Base-by-base conservation (phyloP, 1,140 invertebrate genomes). In the Meloidogyne floridensis region DNA sequence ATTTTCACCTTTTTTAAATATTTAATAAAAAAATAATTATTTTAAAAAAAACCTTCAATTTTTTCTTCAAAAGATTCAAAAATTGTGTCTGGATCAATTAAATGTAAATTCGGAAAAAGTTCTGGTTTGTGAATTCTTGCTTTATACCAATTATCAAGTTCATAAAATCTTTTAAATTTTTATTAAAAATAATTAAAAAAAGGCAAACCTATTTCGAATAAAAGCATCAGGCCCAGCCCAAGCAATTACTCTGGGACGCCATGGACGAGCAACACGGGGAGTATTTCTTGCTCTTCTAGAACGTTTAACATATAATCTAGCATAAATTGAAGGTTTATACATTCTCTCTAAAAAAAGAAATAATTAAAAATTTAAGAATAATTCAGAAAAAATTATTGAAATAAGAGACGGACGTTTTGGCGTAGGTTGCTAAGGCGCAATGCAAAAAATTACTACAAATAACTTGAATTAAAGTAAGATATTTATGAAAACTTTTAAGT, bases 181-280 rank as follows among this genome's bases (percentile, higher is more conserved):
- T 18, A 77, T 5, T 9, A 9, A 53, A 81, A 54, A 53, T 56
- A 75, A 18, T n/a, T 71, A 74, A 75, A 80, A 7, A 77, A 54
- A 32, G 32, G 32, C 32, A 32, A 80, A 88, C 87, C 87, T 84
- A 59, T 89, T 84, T 18, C 83, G 84, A 47, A 83, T 80, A 73
- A 89, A 89, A 56, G 88, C 89, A 43, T 84, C 82, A n/a, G 88
- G 89, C 15, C 88, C 88, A 20, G 89, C 89, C 88, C 88, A 89
- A 47, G 88, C 89, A 73, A 90, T 86, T 3, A 86, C 83, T 32
- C 88, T 70, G 47, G 89, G 88, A 47, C 89, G 82, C 86, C 76
- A 80, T 3, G 86, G 87, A 2, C 89, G 83, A 69, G 70, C 80
- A 43, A 90, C 87, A 47, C 86, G 80, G 18, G 88, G 89, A 51